Percentiles rank a stretch among this genome's conserved stretches.
Evolutionary conservation across 2,888 invertebrate genomes (phyloP).

Genomic region (Arge pagana): DNA sequence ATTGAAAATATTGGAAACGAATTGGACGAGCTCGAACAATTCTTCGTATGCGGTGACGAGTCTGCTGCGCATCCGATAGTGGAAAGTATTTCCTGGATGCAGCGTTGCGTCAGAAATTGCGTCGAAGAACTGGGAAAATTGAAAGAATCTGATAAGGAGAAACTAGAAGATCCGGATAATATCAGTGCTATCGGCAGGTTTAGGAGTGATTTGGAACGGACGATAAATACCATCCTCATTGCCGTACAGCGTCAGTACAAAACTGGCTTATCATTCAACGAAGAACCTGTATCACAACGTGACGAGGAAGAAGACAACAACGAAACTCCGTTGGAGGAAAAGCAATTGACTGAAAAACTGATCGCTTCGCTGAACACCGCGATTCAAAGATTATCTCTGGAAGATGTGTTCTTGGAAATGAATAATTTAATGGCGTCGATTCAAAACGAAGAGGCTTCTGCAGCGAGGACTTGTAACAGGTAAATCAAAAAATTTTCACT

Average conservation of each 20-base stretch:
- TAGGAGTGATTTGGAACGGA: slow-evolving; percentile 52
- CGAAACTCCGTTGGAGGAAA: slow-evolving; percentile 64
- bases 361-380: slow-evolving; percentile 68
- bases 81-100: slow-evolving; percentile 38
- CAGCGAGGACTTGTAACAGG: slow-evolving; percentile 35
- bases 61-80: slow-evolving; percentile 44
- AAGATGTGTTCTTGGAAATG: slow-evolving; percentile 50
- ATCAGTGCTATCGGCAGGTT: slow-evolving; percentile 39
- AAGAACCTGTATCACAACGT: slow-evolving; percentile 57
- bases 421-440: slow-evolving; percentile 55
- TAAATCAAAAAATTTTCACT: too few relatives aligned
- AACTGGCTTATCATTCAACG: slow-evolving; percentile 48
- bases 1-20: slow-evolving; percentile 30
- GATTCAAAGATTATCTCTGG: slow-evolving; percentile 64
- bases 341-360: slow-evolving; percentile 71
- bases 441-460: slow-evolving; percentile 52
- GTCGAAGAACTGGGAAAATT: slow-evolving; percentile 40
- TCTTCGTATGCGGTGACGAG: slow-evolving; percentile 32
- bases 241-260: slow-evolving; percentile 67
- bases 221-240: slow-evolving; percentile 62
- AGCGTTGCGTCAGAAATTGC: slow-evolving; percentile 30
- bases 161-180: slow-evolving; percentile 49
- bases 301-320: slow-evolving; percentile 56
- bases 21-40: slow-evolving; percentile 29
- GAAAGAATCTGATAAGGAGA: slow-evolving; percentile 49